Conservation (phyloP, 2,888 invertebrate species). For the Ochropleura plecta region DNA sequence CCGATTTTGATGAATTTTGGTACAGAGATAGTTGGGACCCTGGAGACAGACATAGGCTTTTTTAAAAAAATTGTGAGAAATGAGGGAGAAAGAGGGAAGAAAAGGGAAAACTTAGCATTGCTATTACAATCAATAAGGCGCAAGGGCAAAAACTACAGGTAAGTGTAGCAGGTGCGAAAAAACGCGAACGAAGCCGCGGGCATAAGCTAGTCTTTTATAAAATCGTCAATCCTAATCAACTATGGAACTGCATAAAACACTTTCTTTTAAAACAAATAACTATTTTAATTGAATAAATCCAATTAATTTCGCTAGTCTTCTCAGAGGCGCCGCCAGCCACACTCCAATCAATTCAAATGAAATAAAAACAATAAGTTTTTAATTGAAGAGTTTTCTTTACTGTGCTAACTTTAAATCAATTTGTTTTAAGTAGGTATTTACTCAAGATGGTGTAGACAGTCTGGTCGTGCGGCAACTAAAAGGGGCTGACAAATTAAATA, state of each 20-base stretch:
- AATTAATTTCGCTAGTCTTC: conserved; percentile 32
- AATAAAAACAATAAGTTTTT: conserved; percentile 38
- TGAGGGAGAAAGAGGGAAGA: too few species aligned
- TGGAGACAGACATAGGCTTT: too few species aligned
- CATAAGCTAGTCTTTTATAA: neutral
- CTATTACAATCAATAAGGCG: too few species aligned
- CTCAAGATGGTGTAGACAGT: neutral
- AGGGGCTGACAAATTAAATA: neutral
- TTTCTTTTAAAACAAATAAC: conserved; percentile 21
- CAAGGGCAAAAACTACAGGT: too few species aligned
- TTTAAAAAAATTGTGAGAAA: too few species aligned
- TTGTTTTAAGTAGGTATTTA: conserved; percentile 3
- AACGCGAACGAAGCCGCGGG: too few species aligned
- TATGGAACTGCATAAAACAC: conserved; percentile 19
- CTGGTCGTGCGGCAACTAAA: neutral
- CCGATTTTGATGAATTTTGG: too few species aligned
- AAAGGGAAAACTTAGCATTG: too few species aligned
- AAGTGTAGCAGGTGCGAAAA: too few species aligned
- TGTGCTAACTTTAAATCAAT: conserved; percentile 6
- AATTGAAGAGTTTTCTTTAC: conserved; percentile 25
- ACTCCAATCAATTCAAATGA: conserved; percentile 26
- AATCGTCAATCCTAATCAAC: neutral
- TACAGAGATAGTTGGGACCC: too few species aligned
- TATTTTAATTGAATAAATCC: conserved; percentile 40
- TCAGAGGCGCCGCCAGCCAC: neutral